These are phyloP conservation scores for Bettongia penicillata DNA, from an alignment of 2,113 vertebrate species.

Conservation along the genomic window DNA sequence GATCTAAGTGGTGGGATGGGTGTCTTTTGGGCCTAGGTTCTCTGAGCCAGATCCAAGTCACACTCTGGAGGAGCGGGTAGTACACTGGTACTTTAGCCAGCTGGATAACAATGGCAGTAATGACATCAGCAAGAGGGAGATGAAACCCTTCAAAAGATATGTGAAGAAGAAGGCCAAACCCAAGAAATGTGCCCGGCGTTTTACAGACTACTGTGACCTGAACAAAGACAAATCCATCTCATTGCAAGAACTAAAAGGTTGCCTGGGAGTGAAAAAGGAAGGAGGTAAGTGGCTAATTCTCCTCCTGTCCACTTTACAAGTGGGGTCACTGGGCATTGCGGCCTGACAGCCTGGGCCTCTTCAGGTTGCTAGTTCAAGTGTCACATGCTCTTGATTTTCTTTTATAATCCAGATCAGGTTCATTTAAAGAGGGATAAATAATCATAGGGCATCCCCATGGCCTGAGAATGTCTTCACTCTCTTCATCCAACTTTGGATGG, in stretches of 20 bases:
- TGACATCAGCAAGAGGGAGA: conserved; percentile 96
- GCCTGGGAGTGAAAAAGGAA: conserved; percentile 96
- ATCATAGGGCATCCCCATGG: background rate
- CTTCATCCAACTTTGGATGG: background rate
- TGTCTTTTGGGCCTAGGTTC: conserved; percentile 86
- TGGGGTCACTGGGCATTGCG: background rate
- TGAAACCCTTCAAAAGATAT: conserved; percentile 97
- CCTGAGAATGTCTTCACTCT: background rate
- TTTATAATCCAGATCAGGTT: background rate
- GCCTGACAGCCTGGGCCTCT: background rate
- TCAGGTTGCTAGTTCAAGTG: background rate
- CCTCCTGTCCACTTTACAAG: background rate
- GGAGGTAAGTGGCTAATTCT: conserved; percentile 82
- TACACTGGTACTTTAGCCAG: conserved; percentile 98
- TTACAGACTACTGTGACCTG: conserved; percentile 98
- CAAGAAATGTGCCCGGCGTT: conserved; percentile 96
- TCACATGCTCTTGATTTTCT: background rate
- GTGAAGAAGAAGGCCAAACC: conserved; percentile 99
- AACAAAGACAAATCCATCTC: conserved; percentile 97
- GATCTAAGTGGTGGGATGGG: conserved; percentile 42
- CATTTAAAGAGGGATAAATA: background rate
- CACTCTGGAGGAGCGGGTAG: conserved; percentile 96
- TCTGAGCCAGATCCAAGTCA: conserved; percentile 97
- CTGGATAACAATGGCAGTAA: conserved; percentile 95
- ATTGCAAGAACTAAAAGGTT: conserved; percentile 95